Percentiles rank a stretch among this genome's conserved stretches.
These are phyloP conservation scores for Pseudorhombus dupliciocellatus DNA, from an alignment of 2,113 vertebrate species.

Conservation along the genomic window DNA sequence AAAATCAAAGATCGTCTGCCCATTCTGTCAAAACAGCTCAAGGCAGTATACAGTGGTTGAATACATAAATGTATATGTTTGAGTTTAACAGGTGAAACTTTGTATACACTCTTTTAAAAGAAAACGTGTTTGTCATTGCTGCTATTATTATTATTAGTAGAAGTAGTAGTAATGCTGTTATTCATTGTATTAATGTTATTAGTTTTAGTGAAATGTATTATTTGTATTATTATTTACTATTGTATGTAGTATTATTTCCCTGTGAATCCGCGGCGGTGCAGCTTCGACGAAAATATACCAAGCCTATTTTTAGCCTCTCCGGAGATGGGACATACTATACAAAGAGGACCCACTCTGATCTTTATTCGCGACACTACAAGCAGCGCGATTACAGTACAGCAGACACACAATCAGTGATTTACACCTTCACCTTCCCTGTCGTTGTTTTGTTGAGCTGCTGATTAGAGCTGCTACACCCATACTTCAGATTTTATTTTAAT, in stretches of 20 bases:
- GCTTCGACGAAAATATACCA: background rate
- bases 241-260: too few species aligned
- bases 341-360: constrained; percentile 47
- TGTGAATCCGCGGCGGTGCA: background rate
- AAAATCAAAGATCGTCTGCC: background rate
- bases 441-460: too few species aligned
- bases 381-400: background rate
- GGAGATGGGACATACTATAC: background rate
- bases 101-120: background rate
- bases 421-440: background rate
- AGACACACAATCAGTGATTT: background rate
- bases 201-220: too few species aligned
- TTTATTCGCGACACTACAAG: background rate
- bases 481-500: too few species aligned
- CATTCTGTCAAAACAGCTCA: background rate
- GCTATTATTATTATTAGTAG: background rate
- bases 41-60: too few species aligned
- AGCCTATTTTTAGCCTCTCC: constrained; percentile 60
- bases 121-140: background rate
- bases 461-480: too few species aligned
- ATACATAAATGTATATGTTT: too few species aligned
- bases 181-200: too few species aligned
- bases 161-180: too few species aligned
- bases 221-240: too few species aligned
- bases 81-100: too few species aligned